phyloP scores from a whole-genome alignment of 2,113 vertebrate species.

The Cricetomys ansorgei region DNA sequence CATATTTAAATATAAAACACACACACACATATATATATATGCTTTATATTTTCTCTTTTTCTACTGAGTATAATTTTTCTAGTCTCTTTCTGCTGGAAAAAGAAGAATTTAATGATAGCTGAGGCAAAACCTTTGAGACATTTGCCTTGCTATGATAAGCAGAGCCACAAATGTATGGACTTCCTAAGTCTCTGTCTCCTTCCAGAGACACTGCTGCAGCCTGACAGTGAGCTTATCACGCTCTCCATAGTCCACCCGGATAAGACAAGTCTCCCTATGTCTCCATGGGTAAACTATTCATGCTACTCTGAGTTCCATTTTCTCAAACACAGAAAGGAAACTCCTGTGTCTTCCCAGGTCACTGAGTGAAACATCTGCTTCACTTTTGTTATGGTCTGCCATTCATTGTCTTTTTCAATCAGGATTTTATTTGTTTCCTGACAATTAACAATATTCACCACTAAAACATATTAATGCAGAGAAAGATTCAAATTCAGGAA shows the following conservation, averaged over 20 bases:
- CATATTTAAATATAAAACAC: conserved; percentile 1
- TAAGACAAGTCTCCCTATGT: background rate
- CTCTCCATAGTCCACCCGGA: background rate
- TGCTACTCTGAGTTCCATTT: background rate
- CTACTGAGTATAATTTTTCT: background rate
- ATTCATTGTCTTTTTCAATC: background rate
- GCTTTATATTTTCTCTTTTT: background rate
- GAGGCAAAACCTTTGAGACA: background rate
- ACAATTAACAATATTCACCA: background rate
- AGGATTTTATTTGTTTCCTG: background rate
- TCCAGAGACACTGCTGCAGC: background rate
- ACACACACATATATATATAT: background rate
- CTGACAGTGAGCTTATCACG: background rate
- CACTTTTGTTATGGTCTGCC: background rate
- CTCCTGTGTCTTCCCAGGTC: background rate
- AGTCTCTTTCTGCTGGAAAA: background rate
- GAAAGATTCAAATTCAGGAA: background rate
- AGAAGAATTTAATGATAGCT: background rate
- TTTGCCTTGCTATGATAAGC: background rate
- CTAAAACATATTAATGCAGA: background rate
- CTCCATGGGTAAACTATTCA: background rate
- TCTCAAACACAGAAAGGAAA: background rate
- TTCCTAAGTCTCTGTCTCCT: background rate
- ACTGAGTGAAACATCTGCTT: background rate
- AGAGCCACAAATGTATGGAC: background rate